These are phyloP conservation scores for Neoascia interrupta DNA, from an alignment of 2,888 invertebrate genomes.

Conservation along the genomic window DNA sequence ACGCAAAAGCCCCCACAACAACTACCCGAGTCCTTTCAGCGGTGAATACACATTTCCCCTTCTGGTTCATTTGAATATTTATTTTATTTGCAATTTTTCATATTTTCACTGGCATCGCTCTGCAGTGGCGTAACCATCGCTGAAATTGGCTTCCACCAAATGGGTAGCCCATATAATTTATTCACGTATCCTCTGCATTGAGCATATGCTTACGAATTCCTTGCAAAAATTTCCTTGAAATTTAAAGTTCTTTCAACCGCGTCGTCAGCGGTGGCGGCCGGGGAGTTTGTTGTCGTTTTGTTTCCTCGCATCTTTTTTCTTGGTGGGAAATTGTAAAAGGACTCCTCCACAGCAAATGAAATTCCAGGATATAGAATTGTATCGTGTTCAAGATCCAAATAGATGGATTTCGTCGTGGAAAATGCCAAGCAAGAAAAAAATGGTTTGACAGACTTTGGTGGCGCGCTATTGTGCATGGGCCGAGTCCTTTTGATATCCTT, in stretches of 20 bases:
- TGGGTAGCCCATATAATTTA: constrained; percentile 59
- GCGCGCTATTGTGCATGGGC: constrained; percentile 17
- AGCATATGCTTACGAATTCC: constrained; percentile 52
- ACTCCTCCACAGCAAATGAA: constrained; percentile 31
- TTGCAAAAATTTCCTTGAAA: constrained; percentile 31
- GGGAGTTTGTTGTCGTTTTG: constrained; percentile 1
- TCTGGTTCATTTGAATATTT: constrained; percentile 45
- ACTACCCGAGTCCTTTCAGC: not conserved
- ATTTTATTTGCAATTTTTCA: constrained; percentile 58
- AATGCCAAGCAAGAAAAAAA: not conserved
- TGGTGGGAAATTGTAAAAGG: not conserved
- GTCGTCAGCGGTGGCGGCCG: constrained; percentile 2
- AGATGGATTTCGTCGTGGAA: constrained; percentile 18
- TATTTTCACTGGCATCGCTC: constrained; percentile 24
- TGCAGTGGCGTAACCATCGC: constrained; percentile 33
- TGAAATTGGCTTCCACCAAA: constrained; percentile 57
- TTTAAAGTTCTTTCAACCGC: constrained; percentile 51
- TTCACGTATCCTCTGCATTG: constrained; percentile 50
- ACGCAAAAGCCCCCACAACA: constrained; percentile 14
- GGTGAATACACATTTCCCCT: not conserved
- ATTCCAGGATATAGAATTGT: constrained; percentile 41
- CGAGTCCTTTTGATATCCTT: constrained; percentile 45
- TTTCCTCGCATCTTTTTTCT: not conserved
- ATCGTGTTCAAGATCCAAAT: constrained; percentile 44
- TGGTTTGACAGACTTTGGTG: constrained; percentile 9